Conservation (phyloP, 1,140 invertebrate species). For the Calosoma granatense region DNA sequence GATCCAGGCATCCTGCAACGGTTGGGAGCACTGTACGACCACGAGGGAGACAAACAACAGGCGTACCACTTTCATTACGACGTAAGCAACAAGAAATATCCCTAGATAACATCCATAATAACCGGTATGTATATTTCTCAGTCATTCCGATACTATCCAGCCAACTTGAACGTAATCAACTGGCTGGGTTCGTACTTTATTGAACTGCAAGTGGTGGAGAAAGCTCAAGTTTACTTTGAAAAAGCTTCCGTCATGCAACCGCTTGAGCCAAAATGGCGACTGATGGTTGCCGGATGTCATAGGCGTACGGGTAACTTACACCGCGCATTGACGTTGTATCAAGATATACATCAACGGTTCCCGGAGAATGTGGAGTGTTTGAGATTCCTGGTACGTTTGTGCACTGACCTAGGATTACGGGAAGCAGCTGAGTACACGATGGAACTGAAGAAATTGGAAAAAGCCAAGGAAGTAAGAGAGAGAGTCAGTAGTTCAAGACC, state of each 20-base stretch:
- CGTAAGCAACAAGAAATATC: constrained; percentile 46
- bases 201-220: constrained; percentile 78
- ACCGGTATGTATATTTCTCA: constrained; percentile 32
- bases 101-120: constrained; percentile 15
- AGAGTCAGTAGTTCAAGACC: constrained; percentile 46
- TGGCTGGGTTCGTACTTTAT: constrained; percentile 89
- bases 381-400: constrained; percentile 72
- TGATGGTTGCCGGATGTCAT: constrained; percentile 77
- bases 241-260: constrained; percentile 81
- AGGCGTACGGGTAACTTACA: constrained; percentile 72
- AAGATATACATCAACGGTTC: constrained; percentile 65
- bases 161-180: constrained; percentile 80
- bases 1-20: constrained; percentile 75
- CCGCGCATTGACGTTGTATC: constrained; percentile 73
- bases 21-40: constrained; percentile 76
- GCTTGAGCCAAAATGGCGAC: constrained; percentile 70
- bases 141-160: constrained; percentile 83
- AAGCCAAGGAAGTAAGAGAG: constrained; percentile 59
- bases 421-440: constrained; percentile 67
- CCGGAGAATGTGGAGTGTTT: constrained; percentile 82
- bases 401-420: constrained; percentile 70
- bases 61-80: constrained; percentile 89
- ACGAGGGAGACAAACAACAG: constrained; percentile 78
- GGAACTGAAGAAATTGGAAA: constrained; percentile 75
- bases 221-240: constrained; percentile 82